Base-by-base conservation (phyloP, 2,797 vertebrate species). In the Diplodus puntazzo region DNA sequence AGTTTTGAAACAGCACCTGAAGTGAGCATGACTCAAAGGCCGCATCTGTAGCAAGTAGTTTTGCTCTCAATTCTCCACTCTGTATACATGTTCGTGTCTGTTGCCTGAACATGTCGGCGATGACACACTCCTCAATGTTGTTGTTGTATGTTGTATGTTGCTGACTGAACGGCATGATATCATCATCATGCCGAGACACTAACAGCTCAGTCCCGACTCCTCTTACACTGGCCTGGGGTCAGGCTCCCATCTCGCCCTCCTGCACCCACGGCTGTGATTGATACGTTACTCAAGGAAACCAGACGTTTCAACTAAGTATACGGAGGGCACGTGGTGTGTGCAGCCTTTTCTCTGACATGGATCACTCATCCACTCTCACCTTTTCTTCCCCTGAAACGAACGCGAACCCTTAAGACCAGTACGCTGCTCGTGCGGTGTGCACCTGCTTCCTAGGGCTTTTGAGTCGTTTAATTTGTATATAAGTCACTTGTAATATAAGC, bases 401-500 rank as follows among this genome's bases (percentile, higher is more conserved):
- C 73, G 67, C 9, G 6, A 70, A 60, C 61, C 57, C 59, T 63
- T 63, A 5, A 70, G 52, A 61, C 58, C n/a, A 62, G 54, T 60
- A 69, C 45, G 54, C 23, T 62, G 69, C 23, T 48, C n/a, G 5
- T 54, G 63, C 17, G 11, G 25, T 3, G 30, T 62, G 48, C 69
- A 77, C 69, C 76, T 78, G 69, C 54, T 63, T 77, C 61, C 79
- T 21, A 23, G 68, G 27, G 46, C 66, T 64, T 73, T 52, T 18
- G 27, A 62, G 23, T 50, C 68, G 42, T 46, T 82, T 84, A 75
- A 80, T 87, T 82, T 69, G 48, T 55, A 57, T 65, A n/a, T n/a
- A n/a, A n/a, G n/a, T 84, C 77, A 78, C 81, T 59, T n/a, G n/a
- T n/a, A 81, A 79, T 81, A 53, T 73, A 69, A 74, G 81, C 68